Evolutionary conservation across 2,888 invertebrate species (phyloP), one percentile per base, ranked within the genome.

Genomic region (Arrhopalites spinosus): DNA sequence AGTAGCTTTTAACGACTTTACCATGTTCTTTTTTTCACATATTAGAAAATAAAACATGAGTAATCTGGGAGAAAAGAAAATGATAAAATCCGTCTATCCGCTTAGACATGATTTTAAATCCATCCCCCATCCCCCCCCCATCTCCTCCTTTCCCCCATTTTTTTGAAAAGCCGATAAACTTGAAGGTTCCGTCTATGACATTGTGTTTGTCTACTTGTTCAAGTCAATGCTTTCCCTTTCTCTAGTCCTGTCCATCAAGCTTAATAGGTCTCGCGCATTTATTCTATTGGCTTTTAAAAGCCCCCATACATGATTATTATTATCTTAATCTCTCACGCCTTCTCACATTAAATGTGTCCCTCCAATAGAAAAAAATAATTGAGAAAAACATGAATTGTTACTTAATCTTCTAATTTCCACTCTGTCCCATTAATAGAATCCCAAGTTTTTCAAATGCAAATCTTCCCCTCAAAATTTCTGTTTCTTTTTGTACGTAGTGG

Each of bases 1-100:
- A 63, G 53, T 53, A n/a, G 53, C n/a, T 53, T 53, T 53, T 23
- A 53, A n/a, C 53, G n/a, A 53, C 53, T 53, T 53, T 53, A 8
- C 5, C 5, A 5, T 11, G n/a, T 53, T 5, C 53, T 53, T 20
- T n/a, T n/a, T n/a, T 53, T 53, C 23, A 20, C 53, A 53, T 53
- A 11, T 53, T 3, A 11, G 23, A 23, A n/a, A 11, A 53, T 53
- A 23, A 53, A 53, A 53, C n/a, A n/a, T 3, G 53, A 20, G 53
- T 2, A 53, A 53, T 20, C 23, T 53, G 5, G 23, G 27, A 27
- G 23, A 63, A n/a, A 63, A 30, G 17, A 63, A 63, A 29, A 30
- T 63, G 63, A 63, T 27, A 25, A 3, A 56, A 20, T 56, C 23
- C 56, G 17, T 23, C 56, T 56, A 3, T 15, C 56, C 36, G n/a